Evolutionary conservation across 2,113 vertebrate genomes (phyloP), one percentile per base, ranked within the genome.

Genomic region (Cyprinodon variegatus): DNA sequence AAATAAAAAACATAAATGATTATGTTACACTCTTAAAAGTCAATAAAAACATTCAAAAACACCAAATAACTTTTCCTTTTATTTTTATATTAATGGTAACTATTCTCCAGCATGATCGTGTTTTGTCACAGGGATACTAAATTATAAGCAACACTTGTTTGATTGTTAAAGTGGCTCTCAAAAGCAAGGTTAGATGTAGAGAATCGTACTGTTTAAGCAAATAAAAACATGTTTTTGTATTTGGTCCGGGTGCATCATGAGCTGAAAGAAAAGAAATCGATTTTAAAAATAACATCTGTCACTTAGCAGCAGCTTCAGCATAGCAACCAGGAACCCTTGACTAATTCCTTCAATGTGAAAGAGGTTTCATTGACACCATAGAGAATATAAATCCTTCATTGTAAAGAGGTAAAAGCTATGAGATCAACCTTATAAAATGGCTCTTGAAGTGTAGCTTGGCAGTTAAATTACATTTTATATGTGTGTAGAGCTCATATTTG

Each of bases 341-440:
- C 77, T 87, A 84, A 90, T 91, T 68, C 78, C 77, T 79, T 86
- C 85, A 86, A 90, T 84, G 87, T 85, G 78, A 85, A 86, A 83
- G 74, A 82, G 59, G 74, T 70, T 78, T 81, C 78, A 73, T 63
- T 13, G 68, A 82, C 37, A 68, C 38, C 76, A 66, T 73, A 80
- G 53, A 70, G 65, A 59, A 84, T 78, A 80, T 83, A 73, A 83
- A 84, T 88, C 81, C 73, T 84, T 70, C 80, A 87, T 84, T 65
- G 61, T 70, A 70, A 10, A 38, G 50, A 68, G 61, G 70, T n/a
- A 61, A 46, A 22, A 78, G 68, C 68, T 76, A 65, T 68, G 41
- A 75, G 43, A 75, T 48, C 22, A 77, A 63, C 53, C 36, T 70
- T 63, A 60, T 41, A 65, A 63, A 61, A 12, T 29, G 13, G 48